A percentile compares a stretch with the other conserved stretches of the same genome.
phyloP scores from a whole-genome alignment of 2,888 invertebrate genomes.

The Neoitamus cyanurus region DNA sequence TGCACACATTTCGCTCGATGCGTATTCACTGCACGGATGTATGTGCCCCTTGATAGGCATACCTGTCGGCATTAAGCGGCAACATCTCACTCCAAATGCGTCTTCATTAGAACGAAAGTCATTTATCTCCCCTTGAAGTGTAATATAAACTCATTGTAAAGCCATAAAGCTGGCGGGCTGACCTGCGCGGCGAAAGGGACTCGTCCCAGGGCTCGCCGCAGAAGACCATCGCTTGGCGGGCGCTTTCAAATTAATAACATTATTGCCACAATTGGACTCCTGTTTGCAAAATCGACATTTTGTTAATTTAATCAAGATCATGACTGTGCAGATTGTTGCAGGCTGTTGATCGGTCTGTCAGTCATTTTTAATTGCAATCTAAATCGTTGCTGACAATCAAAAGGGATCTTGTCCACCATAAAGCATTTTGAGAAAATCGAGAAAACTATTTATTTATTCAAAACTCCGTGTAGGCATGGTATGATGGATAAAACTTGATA shows the following conservation, averaged over 20 bases:
- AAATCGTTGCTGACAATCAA: no score
- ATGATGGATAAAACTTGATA: no score
- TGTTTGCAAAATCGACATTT: background rate
- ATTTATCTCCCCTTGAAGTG: slow-evolving; percentile 28
- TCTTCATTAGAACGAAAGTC: slow-evolving; percentile 31
- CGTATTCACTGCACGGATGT: background rate
- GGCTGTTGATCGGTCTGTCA: background rate
- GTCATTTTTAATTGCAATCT: no score
- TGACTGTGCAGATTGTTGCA: background rate
- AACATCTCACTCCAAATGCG: slow-evolving; percentile 36
- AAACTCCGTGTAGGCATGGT: no score
- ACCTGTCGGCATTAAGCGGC: slow-evolving; percentile 31
- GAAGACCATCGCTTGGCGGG: background rate
- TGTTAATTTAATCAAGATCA: background rate
- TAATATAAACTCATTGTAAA: slow-evolving; percentile 28
- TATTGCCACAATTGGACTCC: slow-evolving; percentile 1
- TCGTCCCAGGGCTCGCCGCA: background rate
- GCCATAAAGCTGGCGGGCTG: background rate
- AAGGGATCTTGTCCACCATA: no score
- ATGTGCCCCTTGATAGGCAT: background rate
- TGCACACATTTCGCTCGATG: background rate
- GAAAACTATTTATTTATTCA: no score
- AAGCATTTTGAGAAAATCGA: no score
- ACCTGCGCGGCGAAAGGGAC: background rate
- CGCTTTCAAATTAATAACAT: background rate